Conservation (phyloP, 2,797 vertebrate genomes). For the Diceros bicornis region DNA sequence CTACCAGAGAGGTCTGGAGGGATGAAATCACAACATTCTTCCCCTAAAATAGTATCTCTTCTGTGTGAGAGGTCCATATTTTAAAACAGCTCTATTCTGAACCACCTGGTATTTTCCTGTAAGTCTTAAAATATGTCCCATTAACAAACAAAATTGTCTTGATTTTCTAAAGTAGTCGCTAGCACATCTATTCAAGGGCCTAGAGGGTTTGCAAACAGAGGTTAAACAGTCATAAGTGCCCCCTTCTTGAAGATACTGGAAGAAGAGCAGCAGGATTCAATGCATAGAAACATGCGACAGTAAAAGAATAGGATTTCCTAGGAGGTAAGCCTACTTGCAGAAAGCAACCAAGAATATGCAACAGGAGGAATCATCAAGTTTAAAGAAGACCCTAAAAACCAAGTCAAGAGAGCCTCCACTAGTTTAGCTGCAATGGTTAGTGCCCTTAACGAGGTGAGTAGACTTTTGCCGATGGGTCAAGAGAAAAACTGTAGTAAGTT, state of each 20-base stretch:
- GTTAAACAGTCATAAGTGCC: not conserved
- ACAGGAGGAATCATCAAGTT: not conserved
- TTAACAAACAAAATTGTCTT: slow-evolving; percentile 10
- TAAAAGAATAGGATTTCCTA: not conserved
- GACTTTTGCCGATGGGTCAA: not conserved
- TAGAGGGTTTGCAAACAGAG: not conserved
- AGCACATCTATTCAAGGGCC: not conserved
- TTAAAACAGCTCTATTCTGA: slow-evolving; percentile 1
- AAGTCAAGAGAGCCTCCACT: not conserved
- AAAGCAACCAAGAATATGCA: not conserved
- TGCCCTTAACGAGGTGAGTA: not conserved
- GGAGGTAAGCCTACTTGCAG: not conserved
- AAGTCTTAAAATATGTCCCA: not conserved
- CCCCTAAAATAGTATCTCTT: not conserved
- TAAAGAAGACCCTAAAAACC: not conserved
- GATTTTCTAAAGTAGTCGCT: not conserved
- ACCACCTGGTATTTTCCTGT: not conserved
- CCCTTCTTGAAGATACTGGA: not conserved
- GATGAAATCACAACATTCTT: not conserved
- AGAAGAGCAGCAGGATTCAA: not conserved
- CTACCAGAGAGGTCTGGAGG: not conserved
- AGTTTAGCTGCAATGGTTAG: not conserved
- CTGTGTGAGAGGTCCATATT: not conserved
- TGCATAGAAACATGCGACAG: not conserved
- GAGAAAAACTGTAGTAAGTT: not conserved